These are phyloP conservation scores for Rugalucina vietnamica DNA, from an alignment of 2,888 invertebrate species.

Conservation along the genomic window DNA sequence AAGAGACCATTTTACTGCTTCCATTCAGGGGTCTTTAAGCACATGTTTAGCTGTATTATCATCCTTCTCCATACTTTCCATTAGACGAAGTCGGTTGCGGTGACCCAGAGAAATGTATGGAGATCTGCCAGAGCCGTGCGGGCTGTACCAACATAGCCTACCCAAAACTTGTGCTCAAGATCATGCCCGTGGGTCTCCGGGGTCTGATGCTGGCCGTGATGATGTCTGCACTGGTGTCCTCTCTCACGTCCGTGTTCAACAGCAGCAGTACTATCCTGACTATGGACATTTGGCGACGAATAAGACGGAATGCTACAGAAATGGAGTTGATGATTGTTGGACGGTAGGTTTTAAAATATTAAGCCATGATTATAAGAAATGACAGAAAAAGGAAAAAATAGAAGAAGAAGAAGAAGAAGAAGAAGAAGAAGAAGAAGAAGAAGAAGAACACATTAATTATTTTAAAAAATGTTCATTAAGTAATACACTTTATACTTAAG, in stretches of 20 bases:
- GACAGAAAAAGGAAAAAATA: too few relatives aligned
- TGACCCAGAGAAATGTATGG: slow-evolving; percentile 82
- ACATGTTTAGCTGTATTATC: too few relatives aligned
- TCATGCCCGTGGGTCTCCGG: slow-evolving; percentile 84
- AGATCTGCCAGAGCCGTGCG: slow-evolving; percentile 82
- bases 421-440: too few relatives aligned
- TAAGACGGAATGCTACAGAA: slow-evolving; percentile 82
- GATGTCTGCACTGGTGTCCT: slow-evolving; percentile 85
- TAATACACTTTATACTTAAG: too few relatives aligned
- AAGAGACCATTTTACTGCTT: too few relatives aligned
- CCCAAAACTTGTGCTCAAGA: slow-evolving; percentile 84
- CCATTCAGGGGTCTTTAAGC: too few relatives aligned
- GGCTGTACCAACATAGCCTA: slow-evolving; percentile 86
- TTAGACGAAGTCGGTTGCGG: slow-evolving; percentile 85
- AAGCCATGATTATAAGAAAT: too few relatives aligned
- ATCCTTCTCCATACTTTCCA: too few relatives aligned
- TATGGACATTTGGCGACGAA: slow-evolving; percentile 85
- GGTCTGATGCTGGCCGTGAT: slow-evolving; percentile 86
- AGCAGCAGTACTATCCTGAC: slow-evolving; percentile 85
- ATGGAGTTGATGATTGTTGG: slow-evolving; percentile 85
- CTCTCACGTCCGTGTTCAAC: slow-evolving; percentile 85
- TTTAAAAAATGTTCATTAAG: too few relatives aligned
- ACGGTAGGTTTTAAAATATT: slow-evolving; percentile 73
- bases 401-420: too few relatives aligned
- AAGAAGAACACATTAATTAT: too few relatives aligned